Evolutionary conservation across 2,888 invertebrate species (phyloP).

Genomic region (Aelia acuminata): DNA sequence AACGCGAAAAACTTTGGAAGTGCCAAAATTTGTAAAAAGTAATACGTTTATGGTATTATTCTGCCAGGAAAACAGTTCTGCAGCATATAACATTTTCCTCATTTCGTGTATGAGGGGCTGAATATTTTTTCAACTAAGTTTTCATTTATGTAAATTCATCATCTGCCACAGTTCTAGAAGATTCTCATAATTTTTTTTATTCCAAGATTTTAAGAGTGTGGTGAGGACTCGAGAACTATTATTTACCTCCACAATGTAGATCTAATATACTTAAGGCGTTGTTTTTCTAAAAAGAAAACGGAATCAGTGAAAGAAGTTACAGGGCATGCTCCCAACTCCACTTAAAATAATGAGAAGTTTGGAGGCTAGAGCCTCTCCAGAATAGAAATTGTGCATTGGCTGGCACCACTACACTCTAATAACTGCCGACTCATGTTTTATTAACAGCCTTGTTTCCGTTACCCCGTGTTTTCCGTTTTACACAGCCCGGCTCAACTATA

Average conservation of each 20-base stretch:
- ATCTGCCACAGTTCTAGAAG: too few relatives aligned
- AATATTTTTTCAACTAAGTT: too few relatives aligned
- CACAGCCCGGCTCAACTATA: background rate
- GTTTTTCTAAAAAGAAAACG: slow-evolving; percentile 38
- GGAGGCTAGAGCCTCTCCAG: background rate
- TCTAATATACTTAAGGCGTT: slow-evolving; percentile 15
- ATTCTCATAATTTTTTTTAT: too few relatives aligned
- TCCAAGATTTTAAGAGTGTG: too few relatives aligned
- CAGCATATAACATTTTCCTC: too few relatives aligned
- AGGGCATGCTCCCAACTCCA: background rate
- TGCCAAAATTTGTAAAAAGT: too few relatives aligned
- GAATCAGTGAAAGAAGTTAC: slow-evolving; percentile 44
- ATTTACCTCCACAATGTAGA: background rate
- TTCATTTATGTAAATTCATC: too few relatives aligned
- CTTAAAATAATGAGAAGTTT: slow-evolving; percentile 59
- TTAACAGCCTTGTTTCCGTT: slow-evolving; percentile 49
- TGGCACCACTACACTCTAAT: slow-evolving; percentile 51
- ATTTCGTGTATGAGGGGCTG: too few relatives aligned
- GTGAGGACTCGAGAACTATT: background rate
- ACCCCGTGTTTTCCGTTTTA: slow-evolving; percentile 4
- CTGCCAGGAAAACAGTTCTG: too few relatives aligned
- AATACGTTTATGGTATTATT: too few relatives aligned
- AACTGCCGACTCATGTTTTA: slow-evolving; percentile 56
- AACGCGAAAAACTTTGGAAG: too few relatives aligned
- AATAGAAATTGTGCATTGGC: slow-evolving; percentile 54